Conservation (phyloP, 2,888 invertebrate genomes). For the Caenorhabditis japonica region DNA sequence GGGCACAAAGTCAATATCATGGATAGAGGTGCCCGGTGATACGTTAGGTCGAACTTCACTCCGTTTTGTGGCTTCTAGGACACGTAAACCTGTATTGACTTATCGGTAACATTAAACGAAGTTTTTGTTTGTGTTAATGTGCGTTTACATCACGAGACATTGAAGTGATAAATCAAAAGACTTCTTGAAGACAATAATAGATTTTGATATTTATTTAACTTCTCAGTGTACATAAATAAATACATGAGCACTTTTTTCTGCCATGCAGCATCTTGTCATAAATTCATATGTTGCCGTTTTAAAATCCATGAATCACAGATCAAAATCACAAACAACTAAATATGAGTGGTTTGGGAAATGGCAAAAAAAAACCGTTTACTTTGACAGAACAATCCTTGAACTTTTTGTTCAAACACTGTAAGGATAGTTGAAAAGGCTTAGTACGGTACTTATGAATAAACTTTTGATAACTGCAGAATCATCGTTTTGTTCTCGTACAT, state of each 20-base stretch:
- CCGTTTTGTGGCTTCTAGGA: constrained; percentile 28
- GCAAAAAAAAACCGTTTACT: constrained; percentile 16
- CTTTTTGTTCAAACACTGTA: too few relatives aligned
- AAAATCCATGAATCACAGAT: constrained; percentile 33
- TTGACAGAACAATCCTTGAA: not conserved
- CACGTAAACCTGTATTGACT: constrained; percentile 40
- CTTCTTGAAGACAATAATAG: constrained; percentile 24
- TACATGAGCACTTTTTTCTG: constrained; percentile 6
- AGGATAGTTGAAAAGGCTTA: too few relatives aligned
- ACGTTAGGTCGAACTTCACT: constrained; percentile 31
- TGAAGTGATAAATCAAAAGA: constrained; percentile 33
- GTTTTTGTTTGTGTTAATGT: constrained; percentile 32
- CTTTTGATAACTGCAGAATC: too few relatives aligned
- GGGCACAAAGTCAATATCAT: constrained; percentile 36
- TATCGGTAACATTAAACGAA: constrained; percentile 27
- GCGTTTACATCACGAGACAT: constrained; percentile 35
- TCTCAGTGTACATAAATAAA: too few relatives aligned
- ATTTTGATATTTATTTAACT: constrained; percentile 16
- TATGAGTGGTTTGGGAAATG: constrained; percentile 18
- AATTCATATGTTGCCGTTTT: constrained; percentile 36
- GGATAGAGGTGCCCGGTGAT: constrained; percentile 35
- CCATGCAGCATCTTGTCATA: constrained; percentile 3
- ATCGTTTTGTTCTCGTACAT: too few relatives aligned
- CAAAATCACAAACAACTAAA: constrained; percentile 37
- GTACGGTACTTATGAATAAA: too few relatives aligned